Percentiles rank a stretch among this genome's conserved stretches.
phyloP scores from a whole-genome alignment of 1,140 invertebrate species.

The Mesaphorura yosii region DNA sequence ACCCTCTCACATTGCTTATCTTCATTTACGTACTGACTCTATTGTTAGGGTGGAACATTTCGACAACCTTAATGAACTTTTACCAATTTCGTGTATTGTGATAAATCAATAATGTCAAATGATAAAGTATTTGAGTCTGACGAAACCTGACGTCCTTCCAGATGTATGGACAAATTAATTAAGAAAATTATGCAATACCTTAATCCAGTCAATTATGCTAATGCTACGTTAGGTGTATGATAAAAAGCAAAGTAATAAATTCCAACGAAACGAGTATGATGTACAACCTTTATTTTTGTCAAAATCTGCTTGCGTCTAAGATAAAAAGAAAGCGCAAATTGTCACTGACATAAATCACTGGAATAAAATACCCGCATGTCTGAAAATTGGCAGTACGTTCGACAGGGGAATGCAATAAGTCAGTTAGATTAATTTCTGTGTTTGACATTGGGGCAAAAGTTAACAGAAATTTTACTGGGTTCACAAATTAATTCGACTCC shows the following conservation, averaged over 20 bases:
- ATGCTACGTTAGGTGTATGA: not conserved
- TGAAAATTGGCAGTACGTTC: too few species aligned
- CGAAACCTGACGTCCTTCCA: not conserved
- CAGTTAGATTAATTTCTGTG: too few species aligned
- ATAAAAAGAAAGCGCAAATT: too few species aligned
- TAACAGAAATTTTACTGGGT: too few species aligned
- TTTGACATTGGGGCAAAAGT: too few species aligned
- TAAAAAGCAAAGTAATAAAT: not conserved
- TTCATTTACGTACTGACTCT: conserved; percentile 71
- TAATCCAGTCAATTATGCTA: too few species aligned
- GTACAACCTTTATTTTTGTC: not conserved
- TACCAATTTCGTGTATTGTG: conserved; percentile 27
- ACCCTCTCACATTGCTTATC: conserved; percentile 66
- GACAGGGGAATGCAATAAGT: too few species aligned
- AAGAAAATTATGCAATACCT: too few species aligned
- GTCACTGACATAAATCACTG: too few species aligned
- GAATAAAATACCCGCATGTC: too few species aligned
- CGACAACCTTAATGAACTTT: conserved; percentile 27
- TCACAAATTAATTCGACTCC: too few species aligned
- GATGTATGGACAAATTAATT: not conserved
- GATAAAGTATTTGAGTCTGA: not conserved
- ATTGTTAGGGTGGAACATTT: conserved; percentile 44
- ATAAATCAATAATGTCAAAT: too few species aligned
- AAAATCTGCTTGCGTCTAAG: not conserved
- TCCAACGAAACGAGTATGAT: not conserved